Evolutionary conservation across 1,140 invertebrate species (phyloP), one percentile per base, ranked within the genome.

Genomic region (Drosophila asahinai): DNA sequence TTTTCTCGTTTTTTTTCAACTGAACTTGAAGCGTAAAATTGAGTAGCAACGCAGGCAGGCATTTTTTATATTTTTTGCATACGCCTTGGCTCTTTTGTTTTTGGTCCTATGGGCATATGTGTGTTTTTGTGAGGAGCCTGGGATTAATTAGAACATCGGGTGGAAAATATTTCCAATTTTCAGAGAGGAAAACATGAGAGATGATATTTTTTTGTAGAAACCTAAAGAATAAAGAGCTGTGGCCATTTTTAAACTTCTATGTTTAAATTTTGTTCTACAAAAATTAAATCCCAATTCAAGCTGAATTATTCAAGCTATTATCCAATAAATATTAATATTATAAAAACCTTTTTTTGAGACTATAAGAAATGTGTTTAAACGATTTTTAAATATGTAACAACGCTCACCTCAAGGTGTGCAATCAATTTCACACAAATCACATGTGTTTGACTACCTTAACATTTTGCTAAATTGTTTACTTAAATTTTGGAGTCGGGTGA

Each of bases 11-110:
- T 63, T 19, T 73, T 64, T 67, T 55, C 22, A 49, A 49, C 33
- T 80, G 81, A 87, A 84, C 81, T 89, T 89, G 77, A 72, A 84
- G 81, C 84, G 78, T 72, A 63, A 67, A 66, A 73, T 77, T 86
- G 64, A 75, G 70, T 62, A 83, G 33, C 61, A 40, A 38, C 27
- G 55, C 67, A 38, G 64, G 47, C 59, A 54, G 54, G 43, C 27
- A 48, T 71, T 52, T 52, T 54, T 67, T 70, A 62, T 77, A 77
- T 64, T 86, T 58, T 71, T 57, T 58, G 14, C 17, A 14, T 6
- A 36, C 7, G 27, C 38, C 25, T 11, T 14, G 15, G 0, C n/a
- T 22, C 15, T 49, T 73, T 60, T 73, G 43, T 55, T 49, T 1
- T 51, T 73, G 47, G 38, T 40, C 27, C 47, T 25, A 64, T 38